These are phyloP conservation scores for Tetrax tetrax DNA, from an alignment of 2,113 vertebrate species.

Conservation along the genomic window DNA sequence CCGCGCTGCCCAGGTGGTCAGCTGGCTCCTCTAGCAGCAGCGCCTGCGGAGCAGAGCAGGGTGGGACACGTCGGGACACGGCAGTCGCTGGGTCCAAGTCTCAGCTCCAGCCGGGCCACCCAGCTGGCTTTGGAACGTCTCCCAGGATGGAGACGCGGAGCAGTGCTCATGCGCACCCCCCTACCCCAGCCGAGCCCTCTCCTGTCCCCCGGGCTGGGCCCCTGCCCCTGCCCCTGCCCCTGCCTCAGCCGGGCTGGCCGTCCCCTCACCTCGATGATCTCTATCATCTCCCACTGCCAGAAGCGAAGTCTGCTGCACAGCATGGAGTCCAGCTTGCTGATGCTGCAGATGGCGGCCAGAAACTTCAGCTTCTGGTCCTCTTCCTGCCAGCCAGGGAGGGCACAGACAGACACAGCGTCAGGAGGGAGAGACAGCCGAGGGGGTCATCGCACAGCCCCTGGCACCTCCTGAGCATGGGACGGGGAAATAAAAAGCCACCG, in stretches of 20 bases:
- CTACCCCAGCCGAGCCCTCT: background rate
- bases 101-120: background rate
- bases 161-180: rapidly evolving
- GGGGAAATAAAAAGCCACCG: no score
- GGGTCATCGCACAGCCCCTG: background rate
- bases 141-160: background rate
- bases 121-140: background rate
- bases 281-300: background rate
- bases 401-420: background rate
- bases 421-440: background rate
- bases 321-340: rapidly evolving
- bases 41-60: no score
- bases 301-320: background rate
- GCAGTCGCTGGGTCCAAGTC: no score
- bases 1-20: no score
- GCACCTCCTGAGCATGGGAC: background rate
- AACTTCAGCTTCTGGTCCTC: background rate
- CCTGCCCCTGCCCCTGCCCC: background rate
- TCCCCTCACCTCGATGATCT: background rate
- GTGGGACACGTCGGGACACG: no score
- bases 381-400: background rate
- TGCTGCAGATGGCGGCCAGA: background rate
- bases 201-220: background rate
- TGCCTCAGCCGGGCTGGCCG: no score
- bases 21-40: no score